Evolutionary conservation across 2,888 invertebrate species (phyloP).

Genomic region (Brachyptera risi): DNA sequence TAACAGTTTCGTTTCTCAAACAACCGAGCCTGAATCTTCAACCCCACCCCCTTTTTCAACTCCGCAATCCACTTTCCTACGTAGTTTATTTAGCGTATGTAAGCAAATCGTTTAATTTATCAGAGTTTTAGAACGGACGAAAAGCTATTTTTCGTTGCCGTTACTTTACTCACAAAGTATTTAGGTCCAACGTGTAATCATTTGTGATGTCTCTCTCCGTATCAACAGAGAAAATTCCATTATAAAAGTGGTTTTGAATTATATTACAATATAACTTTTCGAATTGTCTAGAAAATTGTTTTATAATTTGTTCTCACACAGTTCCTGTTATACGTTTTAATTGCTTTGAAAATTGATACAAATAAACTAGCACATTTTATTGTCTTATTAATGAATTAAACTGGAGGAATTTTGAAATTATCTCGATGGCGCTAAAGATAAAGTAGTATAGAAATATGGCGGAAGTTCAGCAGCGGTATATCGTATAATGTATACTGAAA

Average conservation of each 20-base stretch:
- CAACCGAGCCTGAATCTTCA: neutral
- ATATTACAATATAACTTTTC: conserved; percentile 13
- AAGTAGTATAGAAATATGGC: conserved; percentile 1
- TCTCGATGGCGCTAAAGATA: conserved; percentile 9
- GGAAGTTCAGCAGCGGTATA: neutral
- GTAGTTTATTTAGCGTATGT: no score
- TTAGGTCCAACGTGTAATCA: conserved; percentile 13
- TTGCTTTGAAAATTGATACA: neutral
- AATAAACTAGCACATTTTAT: neutral
- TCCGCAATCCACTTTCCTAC: no score
- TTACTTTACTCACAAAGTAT: no score
- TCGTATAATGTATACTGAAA: neutral
- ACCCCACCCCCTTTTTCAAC: no score
- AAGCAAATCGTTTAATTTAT: no score
- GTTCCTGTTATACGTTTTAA: neutral
- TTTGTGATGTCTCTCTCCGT: conserved; percentile 15
- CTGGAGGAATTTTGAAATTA: conserved; percentile 9
- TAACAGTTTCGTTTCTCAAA: neutral
- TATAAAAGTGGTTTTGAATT: conserved; percentile 18
- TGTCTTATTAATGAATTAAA: neutral
- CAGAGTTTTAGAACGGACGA: no score
- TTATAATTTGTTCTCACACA: conserved; percentile 11
- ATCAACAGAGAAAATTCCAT: conserved; percentile 10
- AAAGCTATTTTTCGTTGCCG: no score
- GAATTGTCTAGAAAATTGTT: conserved; percentile 15